phyloP scores from a whole-genome alignment of 2,888 invertebrate genomes.

The Nomada ruficornis region DNA sequence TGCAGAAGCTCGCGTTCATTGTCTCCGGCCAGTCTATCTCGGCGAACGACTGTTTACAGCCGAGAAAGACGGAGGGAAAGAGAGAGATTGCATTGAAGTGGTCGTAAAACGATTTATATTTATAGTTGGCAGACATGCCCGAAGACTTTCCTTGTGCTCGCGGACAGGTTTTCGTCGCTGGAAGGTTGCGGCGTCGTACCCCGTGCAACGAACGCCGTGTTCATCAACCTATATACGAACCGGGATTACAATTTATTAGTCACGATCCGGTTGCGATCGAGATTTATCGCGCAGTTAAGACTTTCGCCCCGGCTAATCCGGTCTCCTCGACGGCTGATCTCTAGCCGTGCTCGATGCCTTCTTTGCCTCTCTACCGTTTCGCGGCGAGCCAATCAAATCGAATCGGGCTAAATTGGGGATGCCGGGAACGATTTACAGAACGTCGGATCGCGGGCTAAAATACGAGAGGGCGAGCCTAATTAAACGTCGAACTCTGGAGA shows the following conservation, averaged over 20 bases:
- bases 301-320: not conserved
- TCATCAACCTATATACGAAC: slow-evolving; percentile 1
- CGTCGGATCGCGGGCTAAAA: not conserved
- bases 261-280: slow-evolving; percentile 26
- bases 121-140: slow-evolving; percentile 10
- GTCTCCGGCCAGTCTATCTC: slow-evolving; percentile 27
- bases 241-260: slow-evolving; percentile 46
- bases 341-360: not conserved
- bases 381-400: not conserved
- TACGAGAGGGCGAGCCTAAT: not conserved
- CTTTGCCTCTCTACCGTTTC: not conserved
- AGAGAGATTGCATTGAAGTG: slow-evolving; percentile 27
- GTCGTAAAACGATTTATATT: slow-evolving; percentile 61
- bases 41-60: slow-evolving; percentile 47
- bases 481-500: not conserved
- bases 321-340: not conserved
- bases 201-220: slow-evolving; percentile 9
- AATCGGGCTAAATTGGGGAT: not conserved
- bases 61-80: not conserved
- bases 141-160: slow-evolving; percentile 10
- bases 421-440: not conserved
- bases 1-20: slow-evolving; percentile 39
- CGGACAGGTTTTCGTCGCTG: slow-evolving; percentile 38
- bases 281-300: slow-evolving; percentile 34
- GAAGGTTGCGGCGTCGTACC: slow-evolving; percentile 13